A percentile compares a stretch with the other conserved stretches of the same genome.
Evolutionary conservation across 2,888 invertebrate species (phyloP).

Genomic region (Melitaea athalia): DNA sequence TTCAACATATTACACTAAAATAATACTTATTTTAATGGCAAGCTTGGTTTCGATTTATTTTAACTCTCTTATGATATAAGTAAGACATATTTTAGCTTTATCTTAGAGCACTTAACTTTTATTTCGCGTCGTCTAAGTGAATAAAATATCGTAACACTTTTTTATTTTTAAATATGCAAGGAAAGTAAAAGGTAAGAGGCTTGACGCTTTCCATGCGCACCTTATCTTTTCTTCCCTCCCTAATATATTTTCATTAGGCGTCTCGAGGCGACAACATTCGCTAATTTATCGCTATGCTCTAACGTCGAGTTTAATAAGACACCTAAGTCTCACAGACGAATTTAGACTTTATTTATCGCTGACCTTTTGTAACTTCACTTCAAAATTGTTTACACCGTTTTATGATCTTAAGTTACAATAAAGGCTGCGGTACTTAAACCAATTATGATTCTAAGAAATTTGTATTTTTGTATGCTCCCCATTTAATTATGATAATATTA

Average conservation of each 20-base stretch:
- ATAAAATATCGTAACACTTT: slow-evolving; percentile 5
- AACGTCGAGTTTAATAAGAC: slow-evolving; percentile 64
- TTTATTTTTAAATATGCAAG: slow-evolving; percentile 21
- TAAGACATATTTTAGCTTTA: background rate
- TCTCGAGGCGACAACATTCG: slow-evolving; percentile 45
- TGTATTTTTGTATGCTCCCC: slow-evolving; percentile 4
- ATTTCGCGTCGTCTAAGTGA: background rate
- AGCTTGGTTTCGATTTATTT: background rate
- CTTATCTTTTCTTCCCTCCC: slow-evolving; percentile 30
- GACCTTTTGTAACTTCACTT: background rate
- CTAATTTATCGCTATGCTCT: slow-evolving; percentile 63
- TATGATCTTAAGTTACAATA: slow-evolving; percentile 4
- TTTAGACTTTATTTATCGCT: slow-evolving; percentile 22
- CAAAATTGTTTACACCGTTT: background rate
- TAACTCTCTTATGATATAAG: background rate
- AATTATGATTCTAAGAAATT: slow-evolving; percentile 1
- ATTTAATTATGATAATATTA: slow-evolving; percentile 8
- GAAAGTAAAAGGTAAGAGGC: slow-evolving; percentile 10
- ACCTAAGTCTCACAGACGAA: slow-evolving; percentile 18
- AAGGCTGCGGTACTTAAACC: background rate
- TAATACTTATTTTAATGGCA: no score
- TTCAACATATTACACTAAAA: no score
- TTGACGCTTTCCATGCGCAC: slow-evolving; percentile 30
- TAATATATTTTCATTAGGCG: slow-evolving; percentile 61
- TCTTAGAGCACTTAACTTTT: background rate